These are phyloP conservation scores for Flexamia atlantica DNA, from an alignment of 2,888 invertebrate genomes.

Conservation along the genomic window DNA sequence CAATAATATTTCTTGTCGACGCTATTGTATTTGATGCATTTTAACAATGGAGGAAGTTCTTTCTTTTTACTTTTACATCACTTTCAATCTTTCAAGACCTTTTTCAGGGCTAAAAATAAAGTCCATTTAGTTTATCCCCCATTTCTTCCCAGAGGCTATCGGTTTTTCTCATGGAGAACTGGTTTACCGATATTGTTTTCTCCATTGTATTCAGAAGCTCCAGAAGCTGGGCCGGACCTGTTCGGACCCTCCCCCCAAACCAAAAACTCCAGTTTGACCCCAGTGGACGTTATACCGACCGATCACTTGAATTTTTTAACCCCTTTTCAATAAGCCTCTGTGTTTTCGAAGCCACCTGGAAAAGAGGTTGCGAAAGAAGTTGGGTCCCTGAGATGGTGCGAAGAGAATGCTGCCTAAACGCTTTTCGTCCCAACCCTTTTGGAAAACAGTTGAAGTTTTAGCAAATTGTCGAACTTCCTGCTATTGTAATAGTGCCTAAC, in stretches of 20 bases:
- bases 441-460: no score
- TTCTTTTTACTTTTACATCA: no score
- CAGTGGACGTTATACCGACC: conserved; percentile 23
- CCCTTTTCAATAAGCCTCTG: conserved; percentile 26
- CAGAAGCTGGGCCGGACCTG: conserved; percentile 20
- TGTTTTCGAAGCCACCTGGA: conserved; percentile 36
- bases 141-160: not conserved
- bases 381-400: not conserved
- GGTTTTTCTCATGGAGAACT: conserved; percentile 23
- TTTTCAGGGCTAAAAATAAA: no score
- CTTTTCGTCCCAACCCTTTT: no score
- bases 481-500: no score
- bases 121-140: not conserved
- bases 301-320: conserved; percentile 20
- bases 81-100: no score
- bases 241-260: conserved; percentile 6
- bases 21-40: no score
- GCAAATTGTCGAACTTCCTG: no score
- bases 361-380: not conserved
- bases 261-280: conserved; percentile 11
- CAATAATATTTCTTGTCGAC: no score
- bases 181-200: conserved; percentile 9
- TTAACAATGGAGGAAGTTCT: no score
- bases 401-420: no score
- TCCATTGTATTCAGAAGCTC: not conserved